A percentile compares a stretch with the other conserved stretches of the same genome.
phyloP scores from a whole-genome alignment of 2,888 invertebrate species.

The Drosophila mercatorum region DNA sequence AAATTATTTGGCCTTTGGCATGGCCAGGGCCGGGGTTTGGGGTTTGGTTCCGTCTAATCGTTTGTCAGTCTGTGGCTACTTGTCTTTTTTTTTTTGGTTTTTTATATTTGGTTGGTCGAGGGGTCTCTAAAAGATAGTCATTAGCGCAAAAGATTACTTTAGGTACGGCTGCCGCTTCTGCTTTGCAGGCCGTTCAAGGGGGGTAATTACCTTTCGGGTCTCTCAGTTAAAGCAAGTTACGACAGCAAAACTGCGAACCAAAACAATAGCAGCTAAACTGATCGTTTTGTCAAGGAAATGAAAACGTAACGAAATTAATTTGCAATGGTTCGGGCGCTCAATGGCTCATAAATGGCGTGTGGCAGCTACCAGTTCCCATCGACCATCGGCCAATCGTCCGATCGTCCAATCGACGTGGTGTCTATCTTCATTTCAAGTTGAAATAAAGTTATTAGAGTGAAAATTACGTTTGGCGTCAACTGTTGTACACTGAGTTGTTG shows the following conservation, averaged over 20 bases:
- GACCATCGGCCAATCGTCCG: neutral
- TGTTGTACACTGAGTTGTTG: slow-evolving; percentile 40
- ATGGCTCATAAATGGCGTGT: slow-evolving; percentile 61
- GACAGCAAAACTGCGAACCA: slow-evolving; percentile 16
- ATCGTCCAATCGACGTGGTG: slow-evolving; percentile 3
- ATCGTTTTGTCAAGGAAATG: slow-evolving; percentile 70
- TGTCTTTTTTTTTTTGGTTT: slow-evolving; percentile 42
- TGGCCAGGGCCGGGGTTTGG: slow-evolving; percentile 11
- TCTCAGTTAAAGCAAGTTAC: slow-evolving; percentile 11
- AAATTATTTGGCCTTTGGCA: slow-evolving; percentile 68
- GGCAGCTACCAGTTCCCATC: slow-evolving; percentile 43
- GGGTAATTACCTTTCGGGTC: slow-evolving; percentile 68
- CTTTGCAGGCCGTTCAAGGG: slow-evolving; percentile 60
- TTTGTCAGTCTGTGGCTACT: slow-evolving; percentile 63
- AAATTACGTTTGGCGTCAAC: slow-evolving; percentile 38
- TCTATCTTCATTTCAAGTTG: slow-evolving; percentile 21
- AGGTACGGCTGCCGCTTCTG: slow-evolving; percentile 56
- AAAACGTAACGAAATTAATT: slow-evolving; percentile 78
- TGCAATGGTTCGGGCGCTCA: slow-evolving; percentile 65
- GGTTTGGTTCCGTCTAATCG: slow-evolving; percentile 52
- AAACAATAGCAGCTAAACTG: slow-evolving; percentile 51
- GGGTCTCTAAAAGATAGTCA: slow-evolving; percentile 70
- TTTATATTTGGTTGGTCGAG: slow-evolving; percentile 22
- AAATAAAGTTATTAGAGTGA: slow-evolving; percentile 74
- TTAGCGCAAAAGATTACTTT: slow-evolving; percentile 69